phyloP scores from a whole-genome alignment of 2,888 invertebrate species.

The Limenitis arthemis region DNA sequence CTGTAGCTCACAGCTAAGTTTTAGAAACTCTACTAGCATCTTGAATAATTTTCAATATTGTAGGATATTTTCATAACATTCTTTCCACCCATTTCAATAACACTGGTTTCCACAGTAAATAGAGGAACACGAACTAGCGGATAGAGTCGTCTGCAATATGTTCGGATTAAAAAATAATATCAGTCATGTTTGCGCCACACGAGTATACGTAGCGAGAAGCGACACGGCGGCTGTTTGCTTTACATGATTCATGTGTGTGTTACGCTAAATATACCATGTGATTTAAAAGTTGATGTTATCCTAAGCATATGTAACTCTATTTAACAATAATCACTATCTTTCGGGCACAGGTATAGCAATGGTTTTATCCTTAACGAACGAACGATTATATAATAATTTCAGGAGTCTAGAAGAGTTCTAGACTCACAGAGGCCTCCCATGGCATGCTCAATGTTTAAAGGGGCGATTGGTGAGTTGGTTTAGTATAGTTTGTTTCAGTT shows the following conservation, averaged over 20 bases:
- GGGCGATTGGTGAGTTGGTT: too few relatives aligned
- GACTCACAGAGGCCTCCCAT: too few relatives aligned
- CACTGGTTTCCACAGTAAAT: slow-evolving; percentile 26
- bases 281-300: neutral
- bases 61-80: neutral
- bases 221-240: slow-evolving; percentile 37
- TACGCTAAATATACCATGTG: neutral
- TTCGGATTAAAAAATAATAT: slow-evolving; percentile 60
- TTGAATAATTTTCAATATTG: neutral
- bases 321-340: too few relatives aligned
- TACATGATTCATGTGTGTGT: neutral
- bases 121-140: slow-evolving; percentile 39
- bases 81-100: slow-evolving; percentile 6
- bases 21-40: neutral
- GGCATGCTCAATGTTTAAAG: too few relatives aligned
- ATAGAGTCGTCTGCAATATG: slow-evolving; percentile 60
- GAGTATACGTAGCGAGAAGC: too few relatives aligned
- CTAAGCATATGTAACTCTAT: neutral
- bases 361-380: too few relatives aligned
- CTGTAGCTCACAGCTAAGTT: too few relatives aligned
- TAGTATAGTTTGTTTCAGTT: too few relatives aligned
- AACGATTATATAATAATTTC: too few relatives aligned
- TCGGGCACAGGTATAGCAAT: too few relatives aligned
- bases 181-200: slow-evolving; percentile 44
- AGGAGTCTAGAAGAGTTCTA: too few relatives aligned